Percentiles rank a stretch among this genome's conserved stretches.
These are phyloP conservation scores for Didymodactylos carnosus DNA, from an alignment of 2,888 invertebrate species.

Conservation along the genomic window DNA sequence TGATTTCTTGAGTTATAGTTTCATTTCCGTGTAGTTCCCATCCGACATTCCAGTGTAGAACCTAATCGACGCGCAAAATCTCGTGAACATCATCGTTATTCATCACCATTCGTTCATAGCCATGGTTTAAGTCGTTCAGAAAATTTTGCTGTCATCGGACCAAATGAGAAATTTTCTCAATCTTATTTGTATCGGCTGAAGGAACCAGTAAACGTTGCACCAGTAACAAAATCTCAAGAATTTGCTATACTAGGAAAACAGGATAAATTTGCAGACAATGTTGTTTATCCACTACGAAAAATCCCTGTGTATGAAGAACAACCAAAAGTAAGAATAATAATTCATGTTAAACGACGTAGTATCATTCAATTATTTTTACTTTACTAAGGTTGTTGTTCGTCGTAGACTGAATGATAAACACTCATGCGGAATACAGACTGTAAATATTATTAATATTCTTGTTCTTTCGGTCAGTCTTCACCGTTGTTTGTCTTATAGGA, in stretches of 20 bases:
- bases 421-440: background rate
- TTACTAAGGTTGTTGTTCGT: background rate
- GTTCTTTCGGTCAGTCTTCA: background rate
- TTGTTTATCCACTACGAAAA: background rate
- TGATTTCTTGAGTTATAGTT: background rate
- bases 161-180: background rate
- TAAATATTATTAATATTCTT: background rate
- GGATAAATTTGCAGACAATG: background rate
- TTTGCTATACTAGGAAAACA: background rate
- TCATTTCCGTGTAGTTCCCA: background rate
- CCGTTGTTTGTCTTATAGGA: too few relatives aligned
- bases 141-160: background rate
- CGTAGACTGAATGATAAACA: background rate
- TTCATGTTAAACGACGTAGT: background rate
- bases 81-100: background rate
- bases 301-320: background rate
- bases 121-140: too few relatives aligned
- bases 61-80: background rate
- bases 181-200: background rate
- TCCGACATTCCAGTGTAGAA: too few relatives aligned
- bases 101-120: background rate
- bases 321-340: background rate
- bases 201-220: background rate
- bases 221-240: background rate
- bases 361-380: background rate